Conservation (phyloP, 1,140 invertebrate species). For the Cyclina sinensis region DNA sequence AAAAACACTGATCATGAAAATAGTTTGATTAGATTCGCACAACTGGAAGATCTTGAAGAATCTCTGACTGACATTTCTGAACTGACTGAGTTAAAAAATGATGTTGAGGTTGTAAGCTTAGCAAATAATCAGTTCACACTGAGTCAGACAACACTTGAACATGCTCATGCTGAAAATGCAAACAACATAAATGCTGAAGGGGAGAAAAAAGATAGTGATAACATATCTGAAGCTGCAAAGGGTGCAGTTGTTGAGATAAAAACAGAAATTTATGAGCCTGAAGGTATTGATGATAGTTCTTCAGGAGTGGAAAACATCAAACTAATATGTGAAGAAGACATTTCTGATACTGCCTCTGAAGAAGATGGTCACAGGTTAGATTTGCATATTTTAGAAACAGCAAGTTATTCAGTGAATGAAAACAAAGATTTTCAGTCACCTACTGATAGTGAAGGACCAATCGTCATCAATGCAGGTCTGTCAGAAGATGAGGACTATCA, state of each 20-base stretch:
- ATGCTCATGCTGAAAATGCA: slow-evolving; percentile 2
- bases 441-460: slow-evolving; percentile 41
- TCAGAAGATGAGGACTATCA: slow-evolving; percentile 54
- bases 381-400: slow-evolving; percentile 8
- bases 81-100: neutral
- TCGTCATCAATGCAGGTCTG: slow-evolving; percentile 44
- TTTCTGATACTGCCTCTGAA: neutral
- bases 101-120: neutral
- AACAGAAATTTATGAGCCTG: neutral
- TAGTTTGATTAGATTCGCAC: neutral
- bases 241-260: neutral
- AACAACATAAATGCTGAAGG: slow-evolving; percentile 3
- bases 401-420: neutral
- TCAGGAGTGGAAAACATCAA: neutral
- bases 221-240: neutral
- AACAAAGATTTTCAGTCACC: neutral
- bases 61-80: slow-evolving; percentile 32
- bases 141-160: neutral
- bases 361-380: slow-evolving; percentile 8
- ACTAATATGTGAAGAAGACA: neutral
- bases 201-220: neutral
- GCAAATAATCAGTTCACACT: neutral
- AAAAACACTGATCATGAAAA: neutral
- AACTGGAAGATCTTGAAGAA: slow-evolving; percentile 7
- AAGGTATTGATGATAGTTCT: neutral